phyloP scores from a whole-genome alignment of 2,888 invertebrate species.

The Zootermopsis nevadensis region DNA sequence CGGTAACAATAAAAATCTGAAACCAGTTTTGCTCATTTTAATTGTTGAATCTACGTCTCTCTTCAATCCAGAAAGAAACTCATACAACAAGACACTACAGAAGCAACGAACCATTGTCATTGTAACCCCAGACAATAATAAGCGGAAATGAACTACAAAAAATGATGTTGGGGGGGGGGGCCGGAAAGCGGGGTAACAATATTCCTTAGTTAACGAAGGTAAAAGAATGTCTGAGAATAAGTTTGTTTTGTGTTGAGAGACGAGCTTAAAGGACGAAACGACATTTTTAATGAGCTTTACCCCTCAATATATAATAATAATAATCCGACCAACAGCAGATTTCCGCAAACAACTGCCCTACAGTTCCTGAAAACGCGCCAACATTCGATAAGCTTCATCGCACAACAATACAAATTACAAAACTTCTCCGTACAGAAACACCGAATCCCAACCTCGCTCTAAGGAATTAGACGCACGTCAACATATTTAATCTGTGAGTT shows the following conservation, averaged over 20 bases:
- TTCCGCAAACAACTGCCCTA: too few relatives aligned
- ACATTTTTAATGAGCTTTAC: slow-evolving; percentile 11
- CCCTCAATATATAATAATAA: not conserved
- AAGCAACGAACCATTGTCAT: not conserved
- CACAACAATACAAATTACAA: too few relatives aligned
- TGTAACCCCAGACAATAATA: not conserved
- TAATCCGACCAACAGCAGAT: not conserved
- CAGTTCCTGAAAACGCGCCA: too few relatives aligned
- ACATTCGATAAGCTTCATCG: too few relatives aligned
- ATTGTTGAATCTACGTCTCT: not conserved
- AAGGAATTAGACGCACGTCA: too few relatives aligned
- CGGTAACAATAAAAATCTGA: slow-evolving; percentile 24
- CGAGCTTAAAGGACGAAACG: not conserved
- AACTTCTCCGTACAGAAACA: too few relatives aligned
- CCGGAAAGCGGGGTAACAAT: not conserved
- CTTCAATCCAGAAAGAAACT: not conserved
- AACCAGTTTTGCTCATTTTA: slow-evolving; percentile 33
- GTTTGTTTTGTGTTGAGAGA: not conserved
- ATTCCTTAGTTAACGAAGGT: slow-evolving; percentile 20
- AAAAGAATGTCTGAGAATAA: not conserved
- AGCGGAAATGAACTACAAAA: not conserved
- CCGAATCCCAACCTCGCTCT: too few relatives aligned
- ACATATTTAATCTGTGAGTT: too few relatives aligned
- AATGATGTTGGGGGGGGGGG: not conserved
- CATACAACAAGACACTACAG: slow-evolving; percentile 2